Base-by-base conservation (phyloP, 2,888 invertebrate species). In the Drosophila cognata region DNA sequence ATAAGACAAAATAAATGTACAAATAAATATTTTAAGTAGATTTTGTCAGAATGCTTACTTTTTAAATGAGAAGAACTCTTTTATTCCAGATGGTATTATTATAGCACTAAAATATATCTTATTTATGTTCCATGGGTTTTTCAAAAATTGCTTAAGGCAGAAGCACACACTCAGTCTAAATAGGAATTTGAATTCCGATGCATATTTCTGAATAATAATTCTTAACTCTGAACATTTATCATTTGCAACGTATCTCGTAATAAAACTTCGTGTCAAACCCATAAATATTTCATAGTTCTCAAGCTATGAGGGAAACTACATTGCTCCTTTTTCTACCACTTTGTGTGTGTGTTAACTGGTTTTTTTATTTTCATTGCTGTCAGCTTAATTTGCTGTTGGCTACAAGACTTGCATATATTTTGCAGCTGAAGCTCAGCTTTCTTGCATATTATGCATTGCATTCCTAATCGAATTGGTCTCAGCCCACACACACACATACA, bases 381-480 rank as follows among this genome's bases (percentile, higher is more conserved):
- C 61, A 50, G 58, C 25, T 75, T 55, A 61, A 77, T 64, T 46
- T 60, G 74, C 41, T 53, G 35, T 48, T 73, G 64, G 73, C 50
- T 74, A 60, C 61, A 52, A 61, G 38, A 71, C 64, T 71, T 55
- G 70, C 48, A 38, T 62, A 75, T 51, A 76, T 53, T 59, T 75
- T 71, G 56, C 50, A 71, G 62, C 70, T 60, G 33, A 35, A 71
- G 60, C 62, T 61, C 46, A 46, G 46, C 46, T 46, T 46, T 46
- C 36, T 63, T 61, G 56, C 53, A 29, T 61, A 57, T 60, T 74
- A 74, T 60, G 80, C 62, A 70, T 77, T 77, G 82, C 79, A 84
- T 87, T 84, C 71, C 79, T 67, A 87, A 84, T 87, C 71, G 69
- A 74, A 87, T 81, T 84, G 70, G 70, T 75, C 63, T 51, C 71